phyloP scores from a whole-genome alignment of 1,140 invertebrate species.

The Diuraphis noxia region DNA sequence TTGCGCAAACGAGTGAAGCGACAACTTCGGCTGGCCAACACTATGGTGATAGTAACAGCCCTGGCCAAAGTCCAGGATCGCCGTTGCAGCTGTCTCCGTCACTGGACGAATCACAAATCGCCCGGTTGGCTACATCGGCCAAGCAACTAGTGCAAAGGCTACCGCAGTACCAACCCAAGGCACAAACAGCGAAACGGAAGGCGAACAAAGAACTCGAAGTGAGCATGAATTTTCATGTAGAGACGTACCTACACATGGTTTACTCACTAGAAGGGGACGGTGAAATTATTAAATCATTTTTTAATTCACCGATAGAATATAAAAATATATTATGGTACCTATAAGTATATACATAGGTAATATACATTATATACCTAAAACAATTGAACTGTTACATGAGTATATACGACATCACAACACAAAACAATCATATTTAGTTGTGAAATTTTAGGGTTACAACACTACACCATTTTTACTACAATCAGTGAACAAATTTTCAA shows the following conservation, averaged over 20 bases:
- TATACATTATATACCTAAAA: too few species aligned
- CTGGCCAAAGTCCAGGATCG: slow-evolving; percentile 58
- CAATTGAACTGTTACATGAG: background rate
- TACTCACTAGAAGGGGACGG: background rate
- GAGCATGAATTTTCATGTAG: slow-evolving; percentile 54
- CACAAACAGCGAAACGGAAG: slow-evolving; percentile 83
- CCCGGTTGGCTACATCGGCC: slow-evolving; percentile 79
- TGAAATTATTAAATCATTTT: background rate
- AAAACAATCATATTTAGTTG: background rate
- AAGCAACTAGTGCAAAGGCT: slow-evolving; percentile 79
- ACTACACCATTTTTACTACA: background rate
- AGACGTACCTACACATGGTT: background rate
- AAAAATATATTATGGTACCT: background rate
- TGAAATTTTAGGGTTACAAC: background rate
- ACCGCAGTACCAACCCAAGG: slow-evolving; percentile 83
- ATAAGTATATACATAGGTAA: background rate
- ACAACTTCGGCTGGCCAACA: slow-evolving; percentile 59
- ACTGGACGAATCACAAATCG: slow-evolving; percentile 80
- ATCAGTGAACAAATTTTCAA: background rate
- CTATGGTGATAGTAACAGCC: slow-evolving; percentile 59
- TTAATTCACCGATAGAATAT: background rate
- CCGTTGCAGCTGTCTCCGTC: slow-evolving; percentile 66
- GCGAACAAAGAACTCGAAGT: slow-evolving; percentile 90
- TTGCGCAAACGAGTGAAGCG: slow-evolving; percentile 57
- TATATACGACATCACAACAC: background rate